Percentiles rank a stretch among this genome's conserved stretches.
Evolutionary conservation across 2,797 vertebrate genomes (phyloP).

Genomic region (Diplodus puntazzo): DNA sequence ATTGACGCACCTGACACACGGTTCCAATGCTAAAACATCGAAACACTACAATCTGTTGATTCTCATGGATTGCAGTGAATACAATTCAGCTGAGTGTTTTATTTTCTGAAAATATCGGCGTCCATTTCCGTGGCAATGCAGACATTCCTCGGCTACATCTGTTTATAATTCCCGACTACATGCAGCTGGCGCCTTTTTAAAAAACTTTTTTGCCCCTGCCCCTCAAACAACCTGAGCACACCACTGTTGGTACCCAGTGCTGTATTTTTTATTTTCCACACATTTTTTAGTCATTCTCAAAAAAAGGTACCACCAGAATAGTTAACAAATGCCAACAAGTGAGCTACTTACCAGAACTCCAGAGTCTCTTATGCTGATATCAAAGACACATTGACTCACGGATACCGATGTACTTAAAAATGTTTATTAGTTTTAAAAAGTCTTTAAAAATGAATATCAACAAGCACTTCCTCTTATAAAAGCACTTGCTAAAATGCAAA

Average conservation of each 20-base stretch:
- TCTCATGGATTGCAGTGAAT: no score
- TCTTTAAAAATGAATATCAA: slow-evolving; percentile 92
- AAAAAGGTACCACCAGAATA: not conserved
- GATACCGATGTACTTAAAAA: slow-evolving; percentile 84
- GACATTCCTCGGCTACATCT: no score
- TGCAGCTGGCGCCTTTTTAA: not conserved
- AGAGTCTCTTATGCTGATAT: no score
- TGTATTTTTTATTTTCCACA: not conserved
- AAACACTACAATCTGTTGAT: no score
- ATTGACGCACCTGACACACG: no score
- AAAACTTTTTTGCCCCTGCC: not conserved
- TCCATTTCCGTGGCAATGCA: no score
- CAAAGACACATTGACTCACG: slow-evolving; percentile 41
- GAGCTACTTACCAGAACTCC: no score
- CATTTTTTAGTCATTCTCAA: not conserved
- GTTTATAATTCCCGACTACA: not conserved
- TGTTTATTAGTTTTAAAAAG: slow-evolving; percentile 94
- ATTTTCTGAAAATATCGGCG: no score
- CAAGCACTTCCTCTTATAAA: slow-evolving; percentile 95
- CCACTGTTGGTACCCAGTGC: not conserved
- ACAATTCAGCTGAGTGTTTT: no score
- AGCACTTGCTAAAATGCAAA: slow-evolving; percentile 92
- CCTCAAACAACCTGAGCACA: not conserved
- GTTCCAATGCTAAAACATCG: no score
- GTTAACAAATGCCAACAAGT: not conserved